Evolutionary conservation across 2,888 invertebrate genomes (phyloP), one percentile per base, ranked within the genome.

Genomic region (Lasioglossum oenotherae): DNA sequence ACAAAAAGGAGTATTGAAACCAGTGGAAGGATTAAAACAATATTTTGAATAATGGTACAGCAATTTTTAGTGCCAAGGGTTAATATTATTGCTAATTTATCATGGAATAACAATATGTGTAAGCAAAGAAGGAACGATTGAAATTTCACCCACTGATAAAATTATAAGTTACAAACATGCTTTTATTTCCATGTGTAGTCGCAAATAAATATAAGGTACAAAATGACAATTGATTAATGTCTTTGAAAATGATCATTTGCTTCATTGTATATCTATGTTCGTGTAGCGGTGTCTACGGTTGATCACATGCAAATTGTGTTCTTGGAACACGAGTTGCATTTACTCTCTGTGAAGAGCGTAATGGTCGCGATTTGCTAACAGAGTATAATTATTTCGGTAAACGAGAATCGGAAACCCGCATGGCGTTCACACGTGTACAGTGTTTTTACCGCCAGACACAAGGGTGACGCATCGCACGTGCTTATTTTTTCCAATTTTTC

Each of bases 331-430:
- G 60, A 60, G 35, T 78, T 77, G 57, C n/a, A 38, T 27, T 27
- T 46, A 31, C 31, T 8, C 19, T n/a, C 35, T 53, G 38, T 23
- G 82, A 77, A 44, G 64, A 77, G 19, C 64, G 23, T 49, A 35
- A 31, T 44, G 64, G 64, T 69, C 46, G 19, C 67, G 38, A 69
- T 69, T 38, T 38, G 76, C 82, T 77, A 74, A 81, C 73, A 27
- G 27, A 12, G 14, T 69, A 14, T 46, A 74, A 84, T 84, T 69
- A 75, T 64, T 81, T 76, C n/a, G 53, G 60, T 53, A 76, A 81
- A 81, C 53, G 27, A 16, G 23, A 71, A 53, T 76, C 64, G 57
- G 81, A 35, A 49, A 60, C 83, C 81, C 81, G 81, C 76, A 83
- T 83, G 27, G 31, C 27, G 38, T 57, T 74, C 67, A 67, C 74